Evolutionary conservation across 2,888 invertebrate genomes (phyloP).

Genomic region (Bursaphelenchus okinawaensis): DNA sequence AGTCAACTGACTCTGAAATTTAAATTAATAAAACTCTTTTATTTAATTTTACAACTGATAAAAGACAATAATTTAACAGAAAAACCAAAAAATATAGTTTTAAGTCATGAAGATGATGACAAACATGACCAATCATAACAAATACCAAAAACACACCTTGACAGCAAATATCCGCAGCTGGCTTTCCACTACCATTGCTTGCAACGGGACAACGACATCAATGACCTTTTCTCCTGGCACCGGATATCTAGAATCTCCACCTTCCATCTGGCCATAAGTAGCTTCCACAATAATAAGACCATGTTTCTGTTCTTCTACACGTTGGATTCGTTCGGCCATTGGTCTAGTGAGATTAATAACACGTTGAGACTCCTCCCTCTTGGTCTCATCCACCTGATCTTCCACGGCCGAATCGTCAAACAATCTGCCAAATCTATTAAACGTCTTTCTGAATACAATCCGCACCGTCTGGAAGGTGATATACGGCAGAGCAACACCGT

Average conservation of each 20-base stretch:
- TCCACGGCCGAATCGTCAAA: conserved; percentile 14
- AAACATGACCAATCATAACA: too few relatives aligned
- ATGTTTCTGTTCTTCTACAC: conserved; percentile 74
- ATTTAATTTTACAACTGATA: not conserved
- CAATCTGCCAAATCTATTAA: conserved; percentile 14
- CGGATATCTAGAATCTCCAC: conserved; percentile 36
- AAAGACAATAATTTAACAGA: too few relatives aligned
- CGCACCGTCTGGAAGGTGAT: conserved; percentile 30
- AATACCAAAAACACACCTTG: too few relatives aligned
- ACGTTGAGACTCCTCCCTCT: conserved; percentile 43
- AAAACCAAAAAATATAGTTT: too few relatives aligned
- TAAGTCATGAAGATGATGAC: too few relatives aligned
- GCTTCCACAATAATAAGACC: conserved; percentile 82
- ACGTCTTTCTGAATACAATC: conserved; percentile 16
- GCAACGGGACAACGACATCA: conserved; percentile 88
- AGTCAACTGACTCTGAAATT: conserved; percentile 78
- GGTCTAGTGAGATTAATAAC: conserved; percentile 75
- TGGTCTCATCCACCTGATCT: conserved; percentile 41
- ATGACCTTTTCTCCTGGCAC: conserved; percentile 46
- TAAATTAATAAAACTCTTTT: not conserved
- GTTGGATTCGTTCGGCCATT: conserved; percentile 75
- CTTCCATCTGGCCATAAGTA: conserved; percentile 60
- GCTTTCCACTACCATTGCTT: conserved; percentile 87
- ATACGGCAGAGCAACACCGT: conserved; percentile 46
- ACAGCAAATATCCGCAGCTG: conserved; percentile 63